Evolutionary conservation across 2,113 vertebrate genomes (phyloP).

Genomic region (Psittacula cyanocephala): DNA sequence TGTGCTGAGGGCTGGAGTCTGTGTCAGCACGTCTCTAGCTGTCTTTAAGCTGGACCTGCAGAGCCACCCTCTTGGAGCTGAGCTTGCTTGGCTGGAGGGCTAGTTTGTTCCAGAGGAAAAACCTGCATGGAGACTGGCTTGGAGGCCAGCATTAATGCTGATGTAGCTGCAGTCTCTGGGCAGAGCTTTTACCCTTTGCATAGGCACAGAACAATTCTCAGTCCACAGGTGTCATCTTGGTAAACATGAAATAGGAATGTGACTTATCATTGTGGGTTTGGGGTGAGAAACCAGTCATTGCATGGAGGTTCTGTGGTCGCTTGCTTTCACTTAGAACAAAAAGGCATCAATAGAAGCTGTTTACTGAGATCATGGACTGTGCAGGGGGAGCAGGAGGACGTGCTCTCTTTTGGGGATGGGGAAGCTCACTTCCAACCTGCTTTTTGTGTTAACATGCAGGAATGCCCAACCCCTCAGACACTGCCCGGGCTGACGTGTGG

Average conservation of each 20-base stretch:
- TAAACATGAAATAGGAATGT: not conserved
- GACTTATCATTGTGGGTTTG: fast-evolving
- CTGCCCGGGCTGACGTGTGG: fast-evolving
- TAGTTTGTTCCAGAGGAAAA: not conserved
- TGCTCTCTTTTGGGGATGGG: not conserved
- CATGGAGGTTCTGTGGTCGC: not conserved
- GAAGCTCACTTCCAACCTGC: not conserved
- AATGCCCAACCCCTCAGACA: not conserved
- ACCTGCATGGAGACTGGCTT: not conserved
- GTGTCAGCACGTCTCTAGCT: not conserved
- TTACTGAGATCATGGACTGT: not conserved
- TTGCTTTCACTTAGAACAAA: not conserved
- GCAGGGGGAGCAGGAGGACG: not conserved
- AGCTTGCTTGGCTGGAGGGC: not conserved
- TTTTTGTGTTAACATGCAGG: not conserved
- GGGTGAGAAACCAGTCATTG: not conserved
- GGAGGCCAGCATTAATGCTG: not conserved
- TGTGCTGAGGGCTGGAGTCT: not conserved
- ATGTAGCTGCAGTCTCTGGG: not conserved
- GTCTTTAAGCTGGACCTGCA: not conserved
- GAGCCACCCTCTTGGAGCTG: not conserved
- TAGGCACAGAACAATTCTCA: not conserved
- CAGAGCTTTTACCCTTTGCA: not conserved
- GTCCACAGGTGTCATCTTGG: not conserved
- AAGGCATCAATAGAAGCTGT: not conserved